These are phyloP conservation scores for Nicator chloris DNA, from an alignment of 2,113 vertebrate species.

Conservation along the genomic window DNA sequence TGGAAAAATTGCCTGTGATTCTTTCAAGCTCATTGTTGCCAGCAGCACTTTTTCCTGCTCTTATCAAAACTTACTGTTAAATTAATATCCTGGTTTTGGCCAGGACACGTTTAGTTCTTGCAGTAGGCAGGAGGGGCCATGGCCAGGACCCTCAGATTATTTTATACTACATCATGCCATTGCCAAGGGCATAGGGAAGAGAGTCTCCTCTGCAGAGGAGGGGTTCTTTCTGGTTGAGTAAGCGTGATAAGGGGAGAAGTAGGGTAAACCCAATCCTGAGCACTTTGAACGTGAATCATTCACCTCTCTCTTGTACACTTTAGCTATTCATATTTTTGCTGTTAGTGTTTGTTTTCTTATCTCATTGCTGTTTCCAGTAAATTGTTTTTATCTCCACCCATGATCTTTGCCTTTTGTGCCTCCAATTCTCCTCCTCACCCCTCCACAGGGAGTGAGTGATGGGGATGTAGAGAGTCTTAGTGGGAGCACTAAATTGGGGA, in stretches of 20 bases:
- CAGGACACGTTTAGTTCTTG: neutral
- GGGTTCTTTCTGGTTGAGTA: neutral
- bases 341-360: neutral
- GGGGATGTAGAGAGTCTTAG: neutral
- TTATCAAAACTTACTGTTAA: neutral
- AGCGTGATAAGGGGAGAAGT: neutral
- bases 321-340: neutral
- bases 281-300: neutral
- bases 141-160: neutral
- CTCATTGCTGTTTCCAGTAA: neutral
- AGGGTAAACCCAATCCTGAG: neutral
- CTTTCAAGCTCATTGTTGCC: neutral
- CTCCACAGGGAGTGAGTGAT: neutral
- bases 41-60: neutral
- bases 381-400: neutral
- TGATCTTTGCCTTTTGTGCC: neutral
- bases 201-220: neutral
- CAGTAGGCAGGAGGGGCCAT: neutral
- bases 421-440: neutral
- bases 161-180: neutral
- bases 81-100: neutral
- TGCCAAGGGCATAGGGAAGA: accelerated
- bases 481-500: neutral
- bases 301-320: neutral
- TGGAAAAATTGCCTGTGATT: neutral